A percentile compares a stretch with the other conserved stretches of the same genome.
These are phyloP conservation scores for Chroicocephalus ridibundus DNA, from an alignment of 2,113 vertebrate species.

Conservation along the genomic window DNA sequence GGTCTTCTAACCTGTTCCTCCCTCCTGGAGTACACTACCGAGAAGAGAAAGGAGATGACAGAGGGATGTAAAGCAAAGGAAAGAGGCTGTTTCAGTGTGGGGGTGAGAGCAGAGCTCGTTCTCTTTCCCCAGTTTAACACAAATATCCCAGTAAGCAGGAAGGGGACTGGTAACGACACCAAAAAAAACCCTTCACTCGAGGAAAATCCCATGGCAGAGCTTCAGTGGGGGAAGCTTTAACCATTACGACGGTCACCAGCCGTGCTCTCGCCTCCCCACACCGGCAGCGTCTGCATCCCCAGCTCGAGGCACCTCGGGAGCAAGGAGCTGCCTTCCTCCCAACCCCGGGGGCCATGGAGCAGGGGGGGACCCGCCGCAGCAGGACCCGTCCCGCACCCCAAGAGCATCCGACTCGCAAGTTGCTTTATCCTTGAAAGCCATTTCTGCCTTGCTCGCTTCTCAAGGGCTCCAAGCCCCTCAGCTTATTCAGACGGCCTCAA, in stretches of 20 bases:
- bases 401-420: background rate
- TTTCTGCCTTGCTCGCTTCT: background rate
- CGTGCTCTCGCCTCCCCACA: background rate
- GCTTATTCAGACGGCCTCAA: background rate
- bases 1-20: background rate
- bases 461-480: background rate
- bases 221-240: background rate
- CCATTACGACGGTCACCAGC: accelerated
- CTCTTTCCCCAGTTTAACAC: background rate
- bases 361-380: accelerated
- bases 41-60: background rate
- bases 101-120: background rate
- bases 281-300: background rate
- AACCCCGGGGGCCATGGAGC: background rate
- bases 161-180: background rate
- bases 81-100: background rate
- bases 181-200: background rate
- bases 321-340: background rate
- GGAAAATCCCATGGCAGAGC: background rate
- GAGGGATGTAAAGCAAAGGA: background rate
- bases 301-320: background rate
- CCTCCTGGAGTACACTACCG: background rate
- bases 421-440: background rate
- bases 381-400: background rate
- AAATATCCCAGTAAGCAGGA: background rate